phyloP scores from a whole-genome alignment of 2,797 vertebrate species.

The Scleropages formosus region DNA sequence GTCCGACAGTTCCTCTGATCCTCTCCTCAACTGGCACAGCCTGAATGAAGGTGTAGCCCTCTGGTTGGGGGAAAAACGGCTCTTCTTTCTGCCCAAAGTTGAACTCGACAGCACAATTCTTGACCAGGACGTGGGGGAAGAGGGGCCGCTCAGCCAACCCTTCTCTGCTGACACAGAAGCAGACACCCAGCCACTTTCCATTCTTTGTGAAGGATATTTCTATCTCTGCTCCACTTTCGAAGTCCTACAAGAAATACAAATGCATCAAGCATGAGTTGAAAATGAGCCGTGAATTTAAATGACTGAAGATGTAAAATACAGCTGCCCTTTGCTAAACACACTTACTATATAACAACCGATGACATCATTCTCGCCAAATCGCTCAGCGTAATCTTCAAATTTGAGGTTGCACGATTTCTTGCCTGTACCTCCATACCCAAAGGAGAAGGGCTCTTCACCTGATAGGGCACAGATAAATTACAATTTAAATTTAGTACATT shows the following conservation, averaged over 20 bases:
- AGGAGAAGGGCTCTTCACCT: conserved; percentile 90
- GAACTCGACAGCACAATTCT: conserved; percentile 89
- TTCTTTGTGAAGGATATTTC: conserved; percentile 85
- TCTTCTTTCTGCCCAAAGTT: conserved; percentile 84
- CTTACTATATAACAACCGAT: conserved; percentile 87
- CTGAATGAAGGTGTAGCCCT: conserved; percentile 84
- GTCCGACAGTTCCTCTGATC: conserved; percentile 77
- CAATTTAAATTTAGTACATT: neutral
- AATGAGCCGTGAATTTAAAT: neutral
- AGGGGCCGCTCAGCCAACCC: conserved; percentile 72
- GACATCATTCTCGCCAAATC: conserved; percentile 87
- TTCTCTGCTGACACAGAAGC: conserved; percentile 73
- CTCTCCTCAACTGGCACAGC: conserved; percentile 70
- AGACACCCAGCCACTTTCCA: conserved; percentile 76
- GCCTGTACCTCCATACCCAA: conserved; percentile 89
- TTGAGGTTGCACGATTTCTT: conserved; percentile 86
- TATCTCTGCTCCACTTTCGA: conserved; percentile 77
- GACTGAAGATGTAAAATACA: neutral
- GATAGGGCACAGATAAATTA: conserved; percentile 3
- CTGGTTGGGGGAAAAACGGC: conserved; percentile 73
- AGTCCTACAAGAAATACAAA: conserved; percentile 76
- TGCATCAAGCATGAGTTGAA: neutral
- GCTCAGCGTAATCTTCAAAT: conserved; percentile 86
- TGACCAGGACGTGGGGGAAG: conserved; percentile 86
- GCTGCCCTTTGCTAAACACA: conserved; percentile 17